phyloP scores from a whole-genome alignment of 2,113 vertebrate species.

The Microcebus griseorufus region DNA sequence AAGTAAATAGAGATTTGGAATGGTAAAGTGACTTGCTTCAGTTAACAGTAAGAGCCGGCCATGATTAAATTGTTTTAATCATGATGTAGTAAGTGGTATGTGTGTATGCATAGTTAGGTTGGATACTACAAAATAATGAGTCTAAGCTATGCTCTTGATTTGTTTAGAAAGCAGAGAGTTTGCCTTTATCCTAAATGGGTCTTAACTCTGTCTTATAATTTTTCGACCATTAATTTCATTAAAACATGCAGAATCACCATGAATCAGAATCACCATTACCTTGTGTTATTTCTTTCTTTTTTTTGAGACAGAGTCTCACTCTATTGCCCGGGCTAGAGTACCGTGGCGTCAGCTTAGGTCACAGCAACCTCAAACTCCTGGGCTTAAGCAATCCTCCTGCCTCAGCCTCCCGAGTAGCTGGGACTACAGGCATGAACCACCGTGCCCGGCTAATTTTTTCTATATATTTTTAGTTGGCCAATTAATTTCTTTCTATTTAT shows the following conservation, averaged over 20 bases:
- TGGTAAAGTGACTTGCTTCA: neutral
- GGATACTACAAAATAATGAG: neutral
- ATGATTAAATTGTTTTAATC: slow-evolving; percentile 6
- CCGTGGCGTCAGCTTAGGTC: too few relatives aligned
- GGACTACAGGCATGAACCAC: too few relatives aligned
- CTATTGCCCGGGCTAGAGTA: too few relatives aligned
- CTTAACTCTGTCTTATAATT: neutral
- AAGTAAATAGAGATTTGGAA: neutral
- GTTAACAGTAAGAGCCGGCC: neutral
- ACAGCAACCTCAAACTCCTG: too few relatives aligned
- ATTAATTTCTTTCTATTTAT: too few relatives aligned
- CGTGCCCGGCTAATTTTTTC: too few relatives aligned
- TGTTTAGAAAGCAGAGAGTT: neutral
- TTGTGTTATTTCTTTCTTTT: neutral
- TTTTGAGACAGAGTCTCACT: too few relatives aligned
- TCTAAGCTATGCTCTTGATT: neutral
- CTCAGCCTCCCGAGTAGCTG: too few relatives aligned
- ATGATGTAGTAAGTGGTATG: neutral
- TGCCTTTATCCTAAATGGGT: neutral
- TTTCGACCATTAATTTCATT: slow-evolving; percentile 12
- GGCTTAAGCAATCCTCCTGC: too few relatives aligned
- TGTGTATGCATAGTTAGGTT: neutral
- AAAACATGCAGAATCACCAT: neutral
- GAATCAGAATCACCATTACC: neutral
- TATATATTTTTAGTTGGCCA: too few relatives aligned